A percentile compares a stretch with the other conserved stretches of the same genome.
These are phyloP conservation scores for Chalcis sispes DNA, from an alignment of 2,888 invertebrate genomes.

Conservation along the genomic window DNA sequence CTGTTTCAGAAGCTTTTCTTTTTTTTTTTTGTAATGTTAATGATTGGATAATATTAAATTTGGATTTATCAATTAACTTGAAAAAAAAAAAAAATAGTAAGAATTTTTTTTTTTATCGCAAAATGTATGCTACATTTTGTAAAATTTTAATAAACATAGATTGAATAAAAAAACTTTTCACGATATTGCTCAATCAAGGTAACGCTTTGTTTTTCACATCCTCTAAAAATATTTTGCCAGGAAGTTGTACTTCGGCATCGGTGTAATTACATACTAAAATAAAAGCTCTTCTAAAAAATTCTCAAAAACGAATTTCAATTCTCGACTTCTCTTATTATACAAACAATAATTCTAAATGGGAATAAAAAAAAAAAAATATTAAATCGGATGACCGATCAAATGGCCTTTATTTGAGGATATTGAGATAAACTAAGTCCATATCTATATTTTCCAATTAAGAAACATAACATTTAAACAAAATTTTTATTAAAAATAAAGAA, in stretches of 20 bases:
- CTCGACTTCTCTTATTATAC: constrained; percentile 46
- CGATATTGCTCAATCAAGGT: constrained; percentile 46
- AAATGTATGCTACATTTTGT: not conserved
- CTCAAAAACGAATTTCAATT: constrained; percentile 51
- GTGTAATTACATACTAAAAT: constrained; percentile 13
- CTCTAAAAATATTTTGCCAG: constrained; percentile 33
- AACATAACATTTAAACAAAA: not conserved
- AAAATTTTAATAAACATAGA: not conserved
- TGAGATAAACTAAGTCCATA: no score
- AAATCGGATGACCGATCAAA: constrained; percentile 19
- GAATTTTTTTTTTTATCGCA: not conserved
- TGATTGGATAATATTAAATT: no score
- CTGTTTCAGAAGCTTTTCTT: constrained; percentile 19
- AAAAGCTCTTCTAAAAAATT: constrained; percentile 41
- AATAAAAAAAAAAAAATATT: not conserved
- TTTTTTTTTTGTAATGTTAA: constrained; percentile 14
- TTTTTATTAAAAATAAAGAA: constrained; percentile 15
- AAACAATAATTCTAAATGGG: no score
- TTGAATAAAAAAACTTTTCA: constrained; percentile 21
- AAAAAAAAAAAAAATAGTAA: no score
- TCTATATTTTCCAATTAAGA: constrained; percentile 10
- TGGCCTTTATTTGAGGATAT: constrained; percentile 47
- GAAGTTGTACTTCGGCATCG: constrained; percentile 20
- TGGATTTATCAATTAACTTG: constrained; percentile 33
- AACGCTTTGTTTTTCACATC: constrained; percentile 39